A percentile compares a stretch with the other conserved stretches of the same genome.
Evolutionary conservation across 2,888 invertebrate species (phyloP).

Genomic region (Labia minor): DNA sequence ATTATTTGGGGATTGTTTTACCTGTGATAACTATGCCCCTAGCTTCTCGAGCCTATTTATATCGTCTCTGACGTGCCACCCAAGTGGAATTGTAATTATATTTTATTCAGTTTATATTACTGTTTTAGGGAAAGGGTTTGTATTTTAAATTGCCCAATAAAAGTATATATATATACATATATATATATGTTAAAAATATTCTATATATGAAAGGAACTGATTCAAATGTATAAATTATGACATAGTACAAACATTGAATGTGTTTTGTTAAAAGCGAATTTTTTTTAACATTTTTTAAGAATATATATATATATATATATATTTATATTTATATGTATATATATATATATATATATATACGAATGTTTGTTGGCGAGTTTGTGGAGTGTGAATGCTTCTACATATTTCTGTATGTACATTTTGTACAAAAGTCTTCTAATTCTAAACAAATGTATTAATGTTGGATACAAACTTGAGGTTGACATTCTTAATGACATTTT

Average conservation of each 20-base stretch:
- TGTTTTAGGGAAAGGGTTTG: slow-evolving; percentile 1
- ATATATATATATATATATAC: slow-evolving; percentile 19
- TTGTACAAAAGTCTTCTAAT: slow-evolving; percentile 25
- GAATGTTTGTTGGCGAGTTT: slow-evolving; percentile 14
- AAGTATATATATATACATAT: background rate
- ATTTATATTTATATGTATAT: too few species aligned
- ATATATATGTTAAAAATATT: too few species aligned
- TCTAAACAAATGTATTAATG: slow-evolving; percentile 22
- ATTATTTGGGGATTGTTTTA: slow-evolving; percentile 5
- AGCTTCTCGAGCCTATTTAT: background rate
- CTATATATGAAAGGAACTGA: background rate
- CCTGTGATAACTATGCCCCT: slow-evolving; percentile 4
- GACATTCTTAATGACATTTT: slow-evolving; percentile 20
- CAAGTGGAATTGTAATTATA: slow-evolving; percentile 4
- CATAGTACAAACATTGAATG: slow-evolving; percentile 16
- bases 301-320: slow-evolving; percentile 19
- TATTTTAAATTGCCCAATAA: slow-evolving; percentile 13
- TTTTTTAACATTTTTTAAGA: background rate
- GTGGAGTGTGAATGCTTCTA: slow-evolving; percentile 13
- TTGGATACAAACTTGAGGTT: slow-evolving; percentile 21
- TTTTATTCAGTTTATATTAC: slow-evolving; percentile 7
- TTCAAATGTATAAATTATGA: slow-evolving; percentile 13
- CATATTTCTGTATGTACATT: slow-evolving; percentile 23
- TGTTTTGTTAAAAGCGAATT: slow-evolving; percentile 9
- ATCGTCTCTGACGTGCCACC: background rate